phyloP scores from a whole-genome alignment of 2,113 vertebrate genomes.

The Muntiacus reevesi region DNA sequence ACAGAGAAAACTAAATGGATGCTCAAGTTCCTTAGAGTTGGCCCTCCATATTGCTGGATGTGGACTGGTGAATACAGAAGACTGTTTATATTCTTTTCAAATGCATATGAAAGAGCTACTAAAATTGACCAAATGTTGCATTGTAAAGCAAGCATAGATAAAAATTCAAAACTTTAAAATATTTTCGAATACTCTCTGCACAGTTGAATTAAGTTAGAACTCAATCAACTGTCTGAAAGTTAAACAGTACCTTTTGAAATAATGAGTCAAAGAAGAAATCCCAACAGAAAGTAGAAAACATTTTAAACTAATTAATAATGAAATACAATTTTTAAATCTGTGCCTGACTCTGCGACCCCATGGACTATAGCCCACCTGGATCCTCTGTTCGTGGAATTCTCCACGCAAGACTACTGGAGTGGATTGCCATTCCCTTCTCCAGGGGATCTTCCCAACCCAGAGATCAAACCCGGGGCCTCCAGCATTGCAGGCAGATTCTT shows the following conservation, averaged over 20 bases:
- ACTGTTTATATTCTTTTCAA: neutral
- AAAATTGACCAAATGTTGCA: neutral
- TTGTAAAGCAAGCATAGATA: neutral
- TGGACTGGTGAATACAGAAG: neutral
- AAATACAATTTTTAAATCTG: neutral
- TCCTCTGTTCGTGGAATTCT: neutral
- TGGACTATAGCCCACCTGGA: neutral
- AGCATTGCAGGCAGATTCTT: neutral
- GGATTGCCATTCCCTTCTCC: neutral
- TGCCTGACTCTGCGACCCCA: neutral
- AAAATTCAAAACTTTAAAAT: neutral
- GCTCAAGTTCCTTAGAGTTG: neutral
- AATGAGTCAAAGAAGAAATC: neutral
- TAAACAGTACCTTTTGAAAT: neutral
- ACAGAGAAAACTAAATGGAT: neutral
- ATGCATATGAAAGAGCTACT: neutral
- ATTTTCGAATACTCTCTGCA: neutral
- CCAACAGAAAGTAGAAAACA: neutral
- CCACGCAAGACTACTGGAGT: neutral
- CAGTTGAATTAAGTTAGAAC: neutral
- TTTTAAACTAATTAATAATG: neutral
- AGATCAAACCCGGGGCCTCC: neutral
- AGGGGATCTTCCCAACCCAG: neutral
- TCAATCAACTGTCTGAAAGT: neutral
- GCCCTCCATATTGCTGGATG: neutral